A percentile compares a stretch with the other conserved stretches of the same genome.
phyloP scores from a whole-genome alignment of 2,113 vertebrate species.

The Orientallactaga bullata region DNA sequence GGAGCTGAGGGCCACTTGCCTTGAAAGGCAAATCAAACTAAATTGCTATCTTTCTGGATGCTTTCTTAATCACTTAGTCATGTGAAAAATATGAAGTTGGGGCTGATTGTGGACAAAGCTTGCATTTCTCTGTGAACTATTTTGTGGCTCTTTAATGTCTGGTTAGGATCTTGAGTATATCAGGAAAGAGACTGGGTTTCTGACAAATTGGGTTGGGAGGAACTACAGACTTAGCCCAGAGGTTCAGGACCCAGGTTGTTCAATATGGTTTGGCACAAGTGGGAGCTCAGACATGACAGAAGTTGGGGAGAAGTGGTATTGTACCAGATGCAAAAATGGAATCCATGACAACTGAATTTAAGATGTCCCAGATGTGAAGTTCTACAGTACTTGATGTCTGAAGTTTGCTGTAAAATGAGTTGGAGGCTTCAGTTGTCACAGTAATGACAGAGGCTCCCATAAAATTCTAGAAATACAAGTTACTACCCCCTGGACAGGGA shows the following conservation, averaged over 20 bases:
- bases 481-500: neutral
- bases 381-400: conserved; percentile 31
- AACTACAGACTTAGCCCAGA: neutral
- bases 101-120: conserved; percentile 7
- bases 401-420: conserved; percentile 17
- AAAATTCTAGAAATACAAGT: neutral
- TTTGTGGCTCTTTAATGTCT: neutral
- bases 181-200: neutral
- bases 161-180: neutral
- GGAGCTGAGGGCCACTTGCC: conserved; percentile 22
- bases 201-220: neutral
- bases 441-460: conserved; percentile 32
- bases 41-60: conserved; percentile 36
- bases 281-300: conserved; percentile 9
- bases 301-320: neutral
- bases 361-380: neutral
- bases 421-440: conserved; percentile 1
- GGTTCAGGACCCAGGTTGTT: neutral
- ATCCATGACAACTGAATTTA: neutral
- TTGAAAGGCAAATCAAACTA: conserved; percentile 41
- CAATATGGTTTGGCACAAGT: neutral
- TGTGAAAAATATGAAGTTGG: neutral
- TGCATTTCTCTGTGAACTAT: neutral
- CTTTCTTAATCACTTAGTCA: conserved; percentile 37
- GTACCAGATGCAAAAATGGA: neutral